Percentiles rank a stretch among this genome's conserved stretches.
Conservation (phyloP, 1,140 invertebrate genomes). For the Drosophila kurseongensis region DNA sequence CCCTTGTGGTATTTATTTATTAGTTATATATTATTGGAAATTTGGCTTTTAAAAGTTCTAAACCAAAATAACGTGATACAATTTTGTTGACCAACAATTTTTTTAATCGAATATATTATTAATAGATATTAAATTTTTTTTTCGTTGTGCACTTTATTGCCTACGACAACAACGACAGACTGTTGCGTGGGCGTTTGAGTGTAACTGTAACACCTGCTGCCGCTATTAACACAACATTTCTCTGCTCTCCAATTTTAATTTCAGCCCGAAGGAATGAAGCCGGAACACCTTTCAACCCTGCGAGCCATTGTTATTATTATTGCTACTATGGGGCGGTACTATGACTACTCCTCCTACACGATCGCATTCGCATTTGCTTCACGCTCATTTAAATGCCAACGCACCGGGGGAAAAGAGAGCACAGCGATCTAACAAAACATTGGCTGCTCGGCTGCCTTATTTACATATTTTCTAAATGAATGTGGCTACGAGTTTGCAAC, state of each 20-base stretch:
- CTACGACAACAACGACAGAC: slow-evolving; percentile 19
- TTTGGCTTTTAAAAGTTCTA: too few relatives aligned
- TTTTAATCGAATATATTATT: not conserved
- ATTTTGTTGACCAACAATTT: too few relatives aligned
- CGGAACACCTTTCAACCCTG: slow-evolving; percentile 72
- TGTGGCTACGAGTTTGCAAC: slow-evolving; percentile 36
- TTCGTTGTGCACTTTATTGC: slow-evolving; percentile 7
- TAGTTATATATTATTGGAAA: too few relatives aligned
- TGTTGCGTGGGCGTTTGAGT: slow-evolving; percentile 53
- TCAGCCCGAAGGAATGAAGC: slow-evolving; percentile 51
- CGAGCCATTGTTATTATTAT: slow-evolving; percentile 22
- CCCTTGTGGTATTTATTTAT: too few relatives aligned
- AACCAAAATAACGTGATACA: too few relatives aligned
- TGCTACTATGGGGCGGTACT: slow-evolving; percentile 4
- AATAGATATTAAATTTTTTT: slow-evolving; percentile 5
- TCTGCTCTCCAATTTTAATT: slow-evolving; percentile 58
- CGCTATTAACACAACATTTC: slow-evolving; percentile 47
- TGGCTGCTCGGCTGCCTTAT: slow-evolving; percentile 53
- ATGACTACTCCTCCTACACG: slow-evolving; percentile 20
- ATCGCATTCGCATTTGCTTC: slow-evolving; percentile 50
- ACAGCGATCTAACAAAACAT: slow-evolving; percentile 32
- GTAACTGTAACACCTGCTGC: slow-evolving; percentile 44
- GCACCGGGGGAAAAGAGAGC: slow-evolving; percentile 35
- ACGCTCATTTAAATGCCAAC: slow-evolving; percentile 67
- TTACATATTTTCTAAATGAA: slow-evolving; percentile 76